Percentiles rank a stretch among this genome's conserved stretches.
phyloP scores from a whole-genome alignment of 1,140 invertebrate genomes.

The Campoletis sonorensis region DNA sequence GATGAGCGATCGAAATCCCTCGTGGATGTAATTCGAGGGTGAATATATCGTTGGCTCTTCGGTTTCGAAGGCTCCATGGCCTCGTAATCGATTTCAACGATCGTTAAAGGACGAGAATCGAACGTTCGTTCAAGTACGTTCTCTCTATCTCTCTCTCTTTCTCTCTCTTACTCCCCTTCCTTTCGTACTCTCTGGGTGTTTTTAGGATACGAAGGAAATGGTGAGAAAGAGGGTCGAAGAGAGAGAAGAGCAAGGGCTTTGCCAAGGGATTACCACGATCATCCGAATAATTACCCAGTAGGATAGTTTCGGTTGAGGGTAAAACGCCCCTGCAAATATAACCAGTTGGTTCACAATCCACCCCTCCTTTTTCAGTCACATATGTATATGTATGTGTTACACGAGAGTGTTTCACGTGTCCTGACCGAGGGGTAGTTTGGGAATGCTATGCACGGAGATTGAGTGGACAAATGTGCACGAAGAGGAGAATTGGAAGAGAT shows the following conservation, averaged over 20 bases:
- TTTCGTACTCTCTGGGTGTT: slow-evolving; percentile 1
- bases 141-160: too few relatives aligned
- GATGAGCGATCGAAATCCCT: too few relatives aligned
- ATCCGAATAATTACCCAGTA: slow-evolving; percentile 71
- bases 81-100: slow-evolving; percentile 49
- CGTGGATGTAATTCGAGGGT: background rate
- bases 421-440: background rate
- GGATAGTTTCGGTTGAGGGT: slow-evolving; percentile 44
- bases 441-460: slow-evolving; percentile 11
- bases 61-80: background rate
- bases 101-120: slow-evolving; percentile 45
- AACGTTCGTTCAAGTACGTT: slow-evolving; percentile 30
- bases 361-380: background rate
- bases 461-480: slow-evolving; percentile 38
- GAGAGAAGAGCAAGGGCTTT: slow-evolving; percentile 56
- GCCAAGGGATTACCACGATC: slow-evolving; percentile 68
- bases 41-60: background rate
- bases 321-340: slow-evolving; percentile 50
- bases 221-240: background rate
- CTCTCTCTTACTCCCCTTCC: background rate
- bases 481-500: background rate
- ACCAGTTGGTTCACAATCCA: background rate
- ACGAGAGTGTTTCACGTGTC: slow-evolving; percentile 23
- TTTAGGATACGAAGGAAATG: slow-evolving; percentile 43
- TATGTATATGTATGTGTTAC: slow-evolving; percentile 6